A percentile compares a stretch with the other conserved stretches of the same genome.
Conservation (phyloP, 1,140 invertebrate species). For the Batillaria attramentaria region DNA sequence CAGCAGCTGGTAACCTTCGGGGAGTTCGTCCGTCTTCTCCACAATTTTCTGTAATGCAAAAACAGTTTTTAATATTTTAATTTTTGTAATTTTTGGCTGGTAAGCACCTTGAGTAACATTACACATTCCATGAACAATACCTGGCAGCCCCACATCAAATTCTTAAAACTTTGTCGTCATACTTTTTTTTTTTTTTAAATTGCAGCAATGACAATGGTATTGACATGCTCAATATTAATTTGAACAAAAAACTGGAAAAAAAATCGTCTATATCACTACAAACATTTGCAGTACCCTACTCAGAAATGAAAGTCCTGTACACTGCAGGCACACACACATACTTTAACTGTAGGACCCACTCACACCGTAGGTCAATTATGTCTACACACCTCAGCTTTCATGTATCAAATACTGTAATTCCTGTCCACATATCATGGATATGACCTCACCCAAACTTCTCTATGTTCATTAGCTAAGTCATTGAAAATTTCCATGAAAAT, state of each 20-base stretch:
- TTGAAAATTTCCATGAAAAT: background rate
- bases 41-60: constrained; percentile 22
- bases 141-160: background rate
- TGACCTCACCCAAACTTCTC: background rate
- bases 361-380: too few species aligned
- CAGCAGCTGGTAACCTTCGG: constrained; percentile 30
- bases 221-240: too few species aligned
- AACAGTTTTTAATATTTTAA: background rate
- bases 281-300: too few species aligned
- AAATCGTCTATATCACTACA: too few species aligned
- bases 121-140: background rate
- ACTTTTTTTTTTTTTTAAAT: too few species aligned
- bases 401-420: background rate
- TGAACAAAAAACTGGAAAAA: too few species aligned
- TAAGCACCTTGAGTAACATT: background rate
- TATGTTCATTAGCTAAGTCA: background rate
- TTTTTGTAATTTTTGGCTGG: background rate
- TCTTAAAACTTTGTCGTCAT: too few species aligned
- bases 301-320: too few species aligned
- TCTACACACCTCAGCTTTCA: too few species aligned
- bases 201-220: background rate
- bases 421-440: background rate
- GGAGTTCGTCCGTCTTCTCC: background rate
- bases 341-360: too few species aligned
- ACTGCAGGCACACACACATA: too few species aligned